Conservation (phyloP, 2,113 vertebrate genomes). For the Vidua macroura region DNA sequence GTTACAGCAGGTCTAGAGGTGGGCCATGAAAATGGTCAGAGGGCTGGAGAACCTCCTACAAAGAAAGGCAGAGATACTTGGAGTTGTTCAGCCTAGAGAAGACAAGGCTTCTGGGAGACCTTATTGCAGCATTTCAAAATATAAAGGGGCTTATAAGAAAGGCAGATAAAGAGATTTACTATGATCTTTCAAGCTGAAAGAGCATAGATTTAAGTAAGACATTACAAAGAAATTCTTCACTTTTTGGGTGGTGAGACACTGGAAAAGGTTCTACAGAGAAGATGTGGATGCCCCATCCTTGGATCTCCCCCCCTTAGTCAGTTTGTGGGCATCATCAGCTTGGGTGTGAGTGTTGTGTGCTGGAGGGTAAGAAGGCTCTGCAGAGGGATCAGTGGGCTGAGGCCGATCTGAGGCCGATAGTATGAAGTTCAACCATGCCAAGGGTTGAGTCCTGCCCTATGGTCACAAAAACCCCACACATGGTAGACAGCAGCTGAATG, state of each 20-base stretch:
- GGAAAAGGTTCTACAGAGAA: too few species aligned
- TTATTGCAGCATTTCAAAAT: neutral
- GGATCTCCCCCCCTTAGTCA: too few species aligned
- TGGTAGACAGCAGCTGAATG: neutral
- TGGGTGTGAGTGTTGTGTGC: neutral
- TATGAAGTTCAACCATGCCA: neutral
- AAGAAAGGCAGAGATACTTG: neutral
- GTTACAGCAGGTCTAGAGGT: neutral
- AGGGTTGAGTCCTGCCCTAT: neutral
- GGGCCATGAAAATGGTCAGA: too few species aligned
- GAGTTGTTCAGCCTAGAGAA: neutral
- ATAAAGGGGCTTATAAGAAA: neutral
- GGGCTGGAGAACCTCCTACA: neutral
- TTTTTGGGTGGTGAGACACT: neutral
- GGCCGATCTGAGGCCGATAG: rapidly evolving
- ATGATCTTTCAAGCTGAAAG: neutral
- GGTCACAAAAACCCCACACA: neutral
- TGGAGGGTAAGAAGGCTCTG: neutral
- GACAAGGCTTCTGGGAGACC: neutral
- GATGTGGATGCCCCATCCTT: neutral
- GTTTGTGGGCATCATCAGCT: neutral
- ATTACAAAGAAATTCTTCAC: neutral
- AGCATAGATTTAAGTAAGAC: neutral
- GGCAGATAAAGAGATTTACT: neutral
- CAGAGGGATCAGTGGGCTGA: neutral